Evolutionary conservation across 1,140 invertebrate species (phyloP), one percentile per base, ranked within the genome.

Genomic region (Cherax quadricarinatus): DNA sequence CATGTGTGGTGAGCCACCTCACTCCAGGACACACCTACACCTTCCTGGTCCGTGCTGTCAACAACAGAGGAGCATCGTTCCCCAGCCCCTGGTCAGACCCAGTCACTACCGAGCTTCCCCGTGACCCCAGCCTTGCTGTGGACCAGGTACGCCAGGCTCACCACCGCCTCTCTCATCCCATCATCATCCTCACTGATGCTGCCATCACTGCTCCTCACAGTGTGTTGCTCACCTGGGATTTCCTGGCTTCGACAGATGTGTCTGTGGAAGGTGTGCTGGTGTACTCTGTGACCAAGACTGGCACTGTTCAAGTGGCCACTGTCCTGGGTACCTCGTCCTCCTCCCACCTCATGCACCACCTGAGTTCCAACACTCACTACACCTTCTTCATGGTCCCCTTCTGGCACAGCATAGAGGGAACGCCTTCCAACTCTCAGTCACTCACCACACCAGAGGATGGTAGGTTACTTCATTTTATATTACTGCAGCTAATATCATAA

Each of bases 311-410:
- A 18, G 82, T 90, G 88, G 70, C 88, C 24, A 90, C 88, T 7
- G 88, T 90, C 21, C 84, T 93, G n/a, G 93, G 93, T 18, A 51
- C 88, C 6, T 90, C 93, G 6, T 92, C 90, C 18, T 89, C 91
- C 24, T 93, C 93, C n/a, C 93, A 93, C 60, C 83, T 91, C 0
- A 6, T 92, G 3, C 78, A 70, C 48, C 18, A 70, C 53, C 84
- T 93, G 73, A 48, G 60, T 48, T 88, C 93, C 41, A 90, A 90
- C 94, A 96, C 96, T 78, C 96, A 96, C 94, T 98, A 97, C 95
- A 96, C 97, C 94, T 97, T 98, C 95, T 97, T 98, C 95, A 95
- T 97, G 88, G 96, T 97, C 93, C 97, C 97, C 89, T 98, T 97
- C 95, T 97, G 97, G 95, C 97, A 97, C 94, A 96, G 96, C 94